Evolutionary conservation across 2,797 vertebrate genomes (phyloP).

Genomic region (Hemitrygon akajei): DNA sequence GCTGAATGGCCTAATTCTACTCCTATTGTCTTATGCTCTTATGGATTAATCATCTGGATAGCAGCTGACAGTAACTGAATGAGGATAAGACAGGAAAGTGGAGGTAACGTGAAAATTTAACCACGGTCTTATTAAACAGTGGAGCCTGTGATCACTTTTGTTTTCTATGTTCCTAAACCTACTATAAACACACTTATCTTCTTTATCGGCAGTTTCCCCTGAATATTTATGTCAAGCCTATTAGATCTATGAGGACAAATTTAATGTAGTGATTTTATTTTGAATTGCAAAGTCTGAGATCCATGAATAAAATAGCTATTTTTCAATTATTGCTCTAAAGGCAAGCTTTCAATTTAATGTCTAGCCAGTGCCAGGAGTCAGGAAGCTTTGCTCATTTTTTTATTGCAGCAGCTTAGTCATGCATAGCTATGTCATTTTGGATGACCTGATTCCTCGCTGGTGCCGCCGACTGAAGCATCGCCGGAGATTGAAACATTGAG

Average conservation of each 20-base stretch:
- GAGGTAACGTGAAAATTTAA: neutral
- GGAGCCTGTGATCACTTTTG: neutral
- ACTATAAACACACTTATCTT: neutral
- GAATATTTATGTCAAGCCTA: neutral
- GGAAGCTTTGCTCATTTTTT: neutral
- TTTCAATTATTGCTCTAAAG: neutral
- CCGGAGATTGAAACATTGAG: no score
- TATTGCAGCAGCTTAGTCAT: neutral
- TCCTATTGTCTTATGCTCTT: no score
- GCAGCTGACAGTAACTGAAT: neutral
- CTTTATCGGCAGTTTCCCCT: neutral
- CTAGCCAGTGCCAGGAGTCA: neutral
- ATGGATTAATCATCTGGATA: neutral
- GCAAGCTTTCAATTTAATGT: neutral
- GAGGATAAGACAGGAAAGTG: neutral
- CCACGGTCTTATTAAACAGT: neutral
- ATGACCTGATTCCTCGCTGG: no score
- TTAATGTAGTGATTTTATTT: neutral
- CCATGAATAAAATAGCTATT: neutral
- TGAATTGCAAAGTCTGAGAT: neutral
- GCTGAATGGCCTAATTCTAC: no score
- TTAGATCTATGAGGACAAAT: neutral
- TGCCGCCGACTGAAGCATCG: no score
- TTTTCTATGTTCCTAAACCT: neutral
- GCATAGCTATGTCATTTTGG: no score